Percentiles rank a stretch among this genome's conserved stretches.
These are phyloP conservation scores for Hoplostethus atlanticus DNA, from an alignment of 2,797 vertebrate genomes.

Conservation along the genomic window DNA sequence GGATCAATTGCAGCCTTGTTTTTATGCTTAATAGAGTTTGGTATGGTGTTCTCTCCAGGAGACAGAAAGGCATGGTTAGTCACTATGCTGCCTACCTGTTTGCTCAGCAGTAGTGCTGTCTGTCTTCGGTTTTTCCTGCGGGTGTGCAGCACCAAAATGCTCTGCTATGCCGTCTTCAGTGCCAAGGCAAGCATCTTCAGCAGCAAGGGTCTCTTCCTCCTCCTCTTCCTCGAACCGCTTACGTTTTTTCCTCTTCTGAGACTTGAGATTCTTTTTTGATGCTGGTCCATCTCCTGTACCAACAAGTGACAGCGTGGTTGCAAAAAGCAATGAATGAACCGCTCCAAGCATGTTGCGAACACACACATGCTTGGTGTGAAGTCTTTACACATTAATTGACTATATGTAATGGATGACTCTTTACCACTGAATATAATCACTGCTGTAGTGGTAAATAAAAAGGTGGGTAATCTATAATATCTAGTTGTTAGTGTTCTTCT, in stretches of 20 bases:
- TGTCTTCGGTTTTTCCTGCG: slow-evolving; percentile 7
- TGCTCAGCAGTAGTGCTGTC: neutral
- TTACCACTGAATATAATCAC: too few relatives aligned
- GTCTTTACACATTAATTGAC: too few relatives aligned
- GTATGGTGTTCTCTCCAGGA: too few relatives aligned
- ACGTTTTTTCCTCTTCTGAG: slow-evolving; percentile 66
- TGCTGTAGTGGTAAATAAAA: too few relatives aligned
- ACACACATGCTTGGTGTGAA: too few relatives aligned
- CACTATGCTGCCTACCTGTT: neutral
- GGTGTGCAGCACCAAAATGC: neutral
- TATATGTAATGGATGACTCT: too few relatives aligned
- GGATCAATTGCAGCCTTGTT: too few relatives aligned
- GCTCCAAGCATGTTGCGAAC: too few relatives aligned
- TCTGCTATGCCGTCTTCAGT: slow-evolving; percentile 11
- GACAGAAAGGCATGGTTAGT: too few relatives aligned
- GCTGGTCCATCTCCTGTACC: slow-evolving; percentile 73
- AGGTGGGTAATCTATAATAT: too few relatives aligned
- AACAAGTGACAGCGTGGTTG: neutral
- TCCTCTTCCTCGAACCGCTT: slow-evolving; percentile 37
- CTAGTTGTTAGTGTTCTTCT: too few relatives aligned
- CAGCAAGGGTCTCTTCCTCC: slow-evolving; percentile 14
- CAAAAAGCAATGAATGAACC: neutral
- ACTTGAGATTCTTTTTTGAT: slow-evolving; percentile 58
- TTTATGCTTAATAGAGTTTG: too few relatives aligned
- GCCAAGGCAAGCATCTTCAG: slow-evolving; percentile 9